Evolutionary conservation across 2,113 vertebrate genomes (phyloP), one percentile per base, ranked within the genome.

Genomic region (Limanda limanda): DNA sequence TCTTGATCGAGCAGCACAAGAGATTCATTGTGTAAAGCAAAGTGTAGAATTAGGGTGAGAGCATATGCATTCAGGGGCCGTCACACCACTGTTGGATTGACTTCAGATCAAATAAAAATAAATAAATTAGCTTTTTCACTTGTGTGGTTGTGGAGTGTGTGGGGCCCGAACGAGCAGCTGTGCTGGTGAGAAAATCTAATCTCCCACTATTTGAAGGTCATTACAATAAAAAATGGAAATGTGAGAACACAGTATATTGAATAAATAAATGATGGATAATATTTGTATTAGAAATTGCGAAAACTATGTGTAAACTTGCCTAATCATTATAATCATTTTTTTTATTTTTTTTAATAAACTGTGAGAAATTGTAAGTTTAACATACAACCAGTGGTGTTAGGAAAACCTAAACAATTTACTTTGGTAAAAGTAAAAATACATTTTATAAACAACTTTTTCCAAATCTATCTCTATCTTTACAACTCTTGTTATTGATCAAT

Each of bases 1-100:
- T 90, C 45, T 23, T 74, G 67, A 86, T 89, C 57, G 68, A 75
- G 74, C 48, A 21, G 25, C 25, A 86, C 84, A 74, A 87, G 67
- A 86, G 78, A 76, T 15, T 67, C 77, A 80, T 85, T 89, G 85
- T 91, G 45, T 68, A 58, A 63, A 31, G 52, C 42, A 48, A 25
- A 74, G 78, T 65, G 61, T 54, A 58, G 62, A 71, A 62, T 68
- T 52, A 73, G 40, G 54, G 56, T 54, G 21, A 63, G 45, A 56
- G 48, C 82, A 52, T 86, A 71, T 70, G 62, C 45, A 68, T 76
- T 78, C 59, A 84, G 56, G 51, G 61, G 24, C 56, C 0, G 18
- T 25, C 2, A 8, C 64, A 71, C 78, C 68, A 74, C 57, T n/a
- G 78, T 25, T 63, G 10, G 21, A 67, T 62, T 69, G 68, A 78